These are phyloP conservation scores for Drosophila erecta DNA, from an alignment of 1,140 invertebrate genomes.

Conservation along the genomic window DNA sequence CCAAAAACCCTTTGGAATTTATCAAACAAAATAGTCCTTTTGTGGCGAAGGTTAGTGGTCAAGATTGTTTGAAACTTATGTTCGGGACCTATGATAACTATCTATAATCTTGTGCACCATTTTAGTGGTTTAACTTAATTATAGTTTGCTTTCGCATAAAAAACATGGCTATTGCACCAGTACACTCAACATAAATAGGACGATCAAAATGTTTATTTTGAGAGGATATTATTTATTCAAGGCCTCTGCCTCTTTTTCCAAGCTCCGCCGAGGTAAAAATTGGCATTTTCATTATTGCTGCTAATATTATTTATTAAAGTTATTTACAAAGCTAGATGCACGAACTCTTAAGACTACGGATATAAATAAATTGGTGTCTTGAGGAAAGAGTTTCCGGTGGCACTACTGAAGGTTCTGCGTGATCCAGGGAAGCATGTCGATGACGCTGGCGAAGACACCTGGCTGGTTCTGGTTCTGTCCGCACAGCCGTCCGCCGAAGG, in stretches of 20 bases:
- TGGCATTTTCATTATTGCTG: constrained; percentile 16
- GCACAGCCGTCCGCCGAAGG: constrained; percentile 59
- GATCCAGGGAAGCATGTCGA: constrained; percentile 81
- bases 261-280: neutral
- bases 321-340: constrained; percentile 43
- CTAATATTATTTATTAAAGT: constrained; percentile 39
- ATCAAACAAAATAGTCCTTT: too few relatives aligned
- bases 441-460: constrained; percentile 74
- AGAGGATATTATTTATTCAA: too few relatives aligned
- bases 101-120: too few relatives aligned
- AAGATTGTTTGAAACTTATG: too few relatives aligned
- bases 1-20: too few relatives aligned
- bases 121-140: neutral
- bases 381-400: constrained; percentile 6
- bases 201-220: too few relatives aligned
- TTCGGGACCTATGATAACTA: too few relatives aligned
- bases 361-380: constrained; percentile 17
- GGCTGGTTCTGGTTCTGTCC: constrained; percentile 53
- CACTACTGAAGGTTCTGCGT: constrained; percentile 66
- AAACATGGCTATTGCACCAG: too few relatives aligned
- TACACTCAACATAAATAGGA: too few relatives aligned
- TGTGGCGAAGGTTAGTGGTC: too few relatives aligned
- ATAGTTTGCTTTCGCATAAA: too few relatives aligned
- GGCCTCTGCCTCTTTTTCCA: neutral
- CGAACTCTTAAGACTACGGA: constrained; percentile 33